Evolutionary conservation across 2,113 vertebrate genomes (phyloP), one percentile per base, ranked within the genome.

Genomic region (Otus sunia): DNA sequence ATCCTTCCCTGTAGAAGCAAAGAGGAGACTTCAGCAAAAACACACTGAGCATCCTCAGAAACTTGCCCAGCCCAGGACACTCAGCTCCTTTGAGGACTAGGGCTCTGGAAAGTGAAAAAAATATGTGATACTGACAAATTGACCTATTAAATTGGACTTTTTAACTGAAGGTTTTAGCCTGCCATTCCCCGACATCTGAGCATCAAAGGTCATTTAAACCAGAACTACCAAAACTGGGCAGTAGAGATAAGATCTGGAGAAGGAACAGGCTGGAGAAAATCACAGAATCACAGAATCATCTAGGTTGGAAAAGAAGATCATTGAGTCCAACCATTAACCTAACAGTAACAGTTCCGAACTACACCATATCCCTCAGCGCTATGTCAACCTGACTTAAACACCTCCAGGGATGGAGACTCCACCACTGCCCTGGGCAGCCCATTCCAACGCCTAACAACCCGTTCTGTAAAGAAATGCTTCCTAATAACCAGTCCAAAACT

Each of bases 151-250:
- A 26, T 3, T 3, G 16, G 6, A 10, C 9, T 68, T 84, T 60
- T 68, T 16, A 88, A 22, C 27, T 29, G 16, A 5, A 7, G 23
- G 43, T 22, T 30, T 84, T 34, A 55, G 43, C 47, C 43, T 89
- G 34, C 34, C 23, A 25, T 20, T 75, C 15, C 43, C 34, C 29
- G 55, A 13, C 5, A 41, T 7, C 6, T 1, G 2, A 1, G 0
- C 25, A 52, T 15, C 58, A 63, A 60, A 59, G 26, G 39, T 18
- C 20, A 62, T 76, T 95, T 55, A 94, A 94, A 58, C 17, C 32
- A 79, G 19, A 74, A 83, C 23, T 60, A 52, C 15, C 3, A 6
- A 56, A 90, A 73, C 25, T 10, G 15, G 8, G 34, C n/a, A 36
- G n/a, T 9, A 30, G n/a, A 67, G 50, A 34, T 3, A 47, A 47